Percentiles rank a stretch among this genome's conserved stretches.
These are phyloP conservation scores for Silurus asotus DNA, from an alignment of 2,113 vertebrate genomes.

Conservation along the genomic window DNA sequence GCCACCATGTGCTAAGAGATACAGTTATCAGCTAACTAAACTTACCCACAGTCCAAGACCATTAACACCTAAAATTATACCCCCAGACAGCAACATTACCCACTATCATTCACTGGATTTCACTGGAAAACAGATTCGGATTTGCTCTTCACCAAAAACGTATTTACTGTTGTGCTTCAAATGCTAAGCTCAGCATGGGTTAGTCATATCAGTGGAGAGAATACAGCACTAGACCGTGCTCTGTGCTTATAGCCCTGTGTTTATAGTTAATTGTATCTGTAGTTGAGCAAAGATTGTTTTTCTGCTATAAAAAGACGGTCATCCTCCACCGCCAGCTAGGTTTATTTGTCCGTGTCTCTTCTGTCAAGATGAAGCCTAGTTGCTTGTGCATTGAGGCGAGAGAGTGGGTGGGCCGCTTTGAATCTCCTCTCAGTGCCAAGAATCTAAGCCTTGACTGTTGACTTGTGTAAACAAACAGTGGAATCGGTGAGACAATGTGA, in stretches of 20 bases:
- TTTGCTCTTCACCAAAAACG: neutral
- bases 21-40: neutral
- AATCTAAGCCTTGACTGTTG: slow-evolving; percentile 3
- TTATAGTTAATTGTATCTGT: neutral
- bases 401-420: slow-evolving; percentile 37
- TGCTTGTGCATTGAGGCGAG: slow-evolving; percentile 1
- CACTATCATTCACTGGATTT: neutral
- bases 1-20: neutral
- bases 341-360: slow-evolving; percentile 7
- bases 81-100: neutral
- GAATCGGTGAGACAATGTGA: slow-evolving; percentile 30
- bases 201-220: slow-evolving; percentile 23
- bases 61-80: neutral
- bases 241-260: neutral
- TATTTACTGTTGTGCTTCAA: slow-evolving; percentile 18
- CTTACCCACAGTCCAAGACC: neutral
- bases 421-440: slow-evolving; percentile 1
- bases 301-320: neutral
- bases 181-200: neutral
- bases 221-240: neutral
- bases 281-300: neutral
- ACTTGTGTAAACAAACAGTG: slow-evolving; percentile 33
- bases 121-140: neutral
- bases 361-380: slow-evolving; percentile 9
- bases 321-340: neutral